These are phyloP conservation scores for Nothobranchius furzeri DNA, from an alignment of 2,113 vertebrate species.

Conservation along the genomic window DNA sequence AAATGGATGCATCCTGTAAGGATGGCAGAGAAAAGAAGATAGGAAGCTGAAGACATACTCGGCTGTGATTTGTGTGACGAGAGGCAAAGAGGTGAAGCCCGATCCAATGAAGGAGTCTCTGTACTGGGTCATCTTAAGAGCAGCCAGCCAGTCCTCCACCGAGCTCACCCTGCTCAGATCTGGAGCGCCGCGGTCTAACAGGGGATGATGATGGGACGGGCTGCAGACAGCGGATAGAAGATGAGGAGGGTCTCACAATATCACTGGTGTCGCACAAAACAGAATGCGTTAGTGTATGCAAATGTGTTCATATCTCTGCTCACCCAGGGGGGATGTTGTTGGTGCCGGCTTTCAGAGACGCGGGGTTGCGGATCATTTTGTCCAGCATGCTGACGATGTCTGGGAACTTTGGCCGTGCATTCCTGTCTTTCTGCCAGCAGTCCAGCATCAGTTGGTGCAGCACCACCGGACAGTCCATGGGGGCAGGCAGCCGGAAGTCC, in stretches of 20 bases:
- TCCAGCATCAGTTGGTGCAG: conserved; percentile 98
- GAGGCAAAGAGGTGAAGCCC: conserved; percentile 85
- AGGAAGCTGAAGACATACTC: conserved; percentile 65
- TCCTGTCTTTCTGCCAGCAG: conserved; percentile 99
- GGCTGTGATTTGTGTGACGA: conserved; percentile 75
- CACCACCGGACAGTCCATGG: conserved; percentile 96
- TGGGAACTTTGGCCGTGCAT: conserved; percentile 93
- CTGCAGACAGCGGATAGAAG: conserved; percentile 61
- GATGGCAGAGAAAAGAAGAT: conserved; percentile 12
- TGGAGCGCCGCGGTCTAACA: conserved; percentile 91
- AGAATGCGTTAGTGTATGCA: conserved; percentile 10
- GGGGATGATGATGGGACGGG: conserved; percentile 92
- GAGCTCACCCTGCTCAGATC: conserved; percentile 94
- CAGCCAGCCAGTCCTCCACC: conserved; percentile 96
- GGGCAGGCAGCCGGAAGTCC: conserved; percentile 94
- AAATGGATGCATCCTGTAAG: conserved; percentile 39
- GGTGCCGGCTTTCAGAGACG: conserved; percentile 92
- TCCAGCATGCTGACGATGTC: conserved; percentile 96
- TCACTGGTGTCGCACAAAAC: background rate
- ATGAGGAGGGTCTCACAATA: background rate
- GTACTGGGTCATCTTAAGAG: conserved; percentile 98
- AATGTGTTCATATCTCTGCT: conserved; percentile 40
- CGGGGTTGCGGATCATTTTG: conserved; percentile 97
- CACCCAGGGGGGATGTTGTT: conserved; percentile 84
- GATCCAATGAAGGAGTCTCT: conserved; percentile 93